phyloP scores from a whole-genome alignment of 2,113 vertebrate genomes.

The Amphiprion ocellaris region DNA sequence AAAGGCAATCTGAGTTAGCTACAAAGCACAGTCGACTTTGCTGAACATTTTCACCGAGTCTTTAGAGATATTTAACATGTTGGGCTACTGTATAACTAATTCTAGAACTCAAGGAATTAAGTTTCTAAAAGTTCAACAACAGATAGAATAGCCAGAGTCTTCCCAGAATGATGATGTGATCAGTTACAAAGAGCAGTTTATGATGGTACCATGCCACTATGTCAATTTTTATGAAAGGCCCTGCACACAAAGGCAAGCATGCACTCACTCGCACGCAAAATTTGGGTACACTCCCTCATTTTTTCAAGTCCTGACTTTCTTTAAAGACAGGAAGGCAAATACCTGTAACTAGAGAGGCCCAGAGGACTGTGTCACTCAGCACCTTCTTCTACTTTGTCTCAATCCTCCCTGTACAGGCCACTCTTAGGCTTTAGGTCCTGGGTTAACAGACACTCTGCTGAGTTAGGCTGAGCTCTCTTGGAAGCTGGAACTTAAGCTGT shows the following conservation, averaged over 20 bases:
- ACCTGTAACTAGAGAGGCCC: slow-evolving; percentile 76
- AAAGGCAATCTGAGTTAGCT: slow-evolving; percentile 2
- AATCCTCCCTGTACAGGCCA: slow-evolving; percentile 30
- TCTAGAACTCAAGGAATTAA: not conserved
- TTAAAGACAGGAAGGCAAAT: slow-evolving; percentile 68
- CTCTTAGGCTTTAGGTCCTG: slow-evolving; percentile 20
- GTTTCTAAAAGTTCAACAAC: not conserved
- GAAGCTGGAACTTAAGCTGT: not conserved
- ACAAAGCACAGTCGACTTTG: not conserved
- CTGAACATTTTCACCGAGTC: not conserved
- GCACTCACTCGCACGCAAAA: not conserved
- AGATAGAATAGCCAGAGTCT: not conserved
- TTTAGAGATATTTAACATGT: not conserved
- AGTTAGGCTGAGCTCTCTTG: not conserved
- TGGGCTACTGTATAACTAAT: not conserved
- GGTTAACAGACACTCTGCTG: slow-evolving; percentile 44
- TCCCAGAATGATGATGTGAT: too few relatives aligned
- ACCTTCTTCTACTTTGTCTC: slow-evolving; percentile 50
- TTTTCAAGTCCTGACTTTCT: slow-evolving; percentile 44
- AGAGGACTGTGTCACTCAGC: slow-evolving; percentile 71
- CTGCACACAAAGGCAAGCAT: not conserved
- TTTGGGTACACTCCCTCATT: slow-evolving; percentile 9
- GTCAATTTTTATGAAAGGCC: not conserved
- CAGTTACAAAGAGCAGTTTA: too few relatives aligned
- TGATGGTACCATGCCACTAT: not conserved